These are phyloP conservation scores for Campodea augens DNA, from an alignment of 1,140 invertebrate genomes.

Conservation along the genomic window DNA sequence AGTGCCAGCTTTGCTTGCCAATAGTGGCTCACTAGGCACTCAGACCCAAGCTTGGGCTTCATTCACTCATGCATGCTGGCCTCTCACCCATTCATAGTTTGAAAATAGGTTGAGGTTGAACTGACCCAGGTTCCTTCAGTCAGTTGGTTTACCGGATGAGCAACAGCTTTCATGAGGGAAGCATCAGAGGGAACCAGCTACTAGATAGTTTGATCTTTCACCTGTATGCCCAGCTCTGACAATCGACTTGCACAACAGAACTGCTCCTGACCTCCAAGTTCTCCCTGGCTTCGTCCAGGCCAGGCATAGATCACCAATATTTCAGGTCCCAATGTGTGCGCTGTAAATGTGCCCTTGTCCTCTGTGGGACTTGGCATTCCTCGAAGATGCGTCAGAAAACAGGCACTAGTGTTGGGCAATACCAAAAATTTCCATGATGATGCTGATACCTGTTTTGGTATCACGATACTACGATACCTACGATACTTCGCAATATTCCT, in stretches of 20 bases:
- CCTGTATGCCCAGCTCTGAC: conserved; percentile 39
- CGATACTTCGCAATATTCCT: too few relatives aligned
- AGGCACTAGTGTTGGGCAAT: too few relatives aligned
- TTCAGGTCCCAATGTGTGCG: conserved; percentile 29
- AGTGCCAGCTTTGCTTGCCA: conserved; percentile 46
- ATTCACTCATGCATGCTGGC: conserved; percentile 30
- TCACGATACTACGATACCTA: too few relatives aligned
- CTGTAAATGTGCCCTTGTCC: conserved; percentile 24
- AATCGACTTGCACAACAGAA: conserved; percentile 47
- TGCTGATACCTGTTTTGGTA: too few relatives aligned
- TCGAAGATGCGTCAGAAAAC: too few relatives aligned
- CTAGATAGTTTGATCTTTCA: conserved; percentile 48
- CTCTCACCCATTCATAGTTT: conserved; percentile 40
- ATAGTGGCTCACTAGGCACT: too few relatives aligned
- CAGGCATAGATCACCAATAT: conserved; percentile 37
- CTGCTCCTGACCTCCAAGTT: conserved; percentile 37
- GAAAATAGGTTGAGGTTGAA: conserved; percentile 35
- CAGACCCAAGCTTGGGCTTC: too few relatives aligned
- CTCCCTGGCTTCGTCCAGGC: conserved; percentile 33
- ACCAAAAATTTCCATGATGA: too few relatives aligned
- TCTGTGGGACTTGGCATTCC: too few relatives aligned
- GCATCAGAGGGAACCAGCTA: conserved; percentile 41
- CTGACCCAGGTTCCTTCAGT: conserved; percentile 33
- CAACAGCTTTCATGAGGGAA: conserved; percentile 32
- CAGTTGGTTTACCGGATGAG: conserved; percentile 32